These are phyloP conservation scores for Capitulum mitella DNA, from an alignment of 2,888 invertebrate species.

Conservation along the genomic window DNA sequence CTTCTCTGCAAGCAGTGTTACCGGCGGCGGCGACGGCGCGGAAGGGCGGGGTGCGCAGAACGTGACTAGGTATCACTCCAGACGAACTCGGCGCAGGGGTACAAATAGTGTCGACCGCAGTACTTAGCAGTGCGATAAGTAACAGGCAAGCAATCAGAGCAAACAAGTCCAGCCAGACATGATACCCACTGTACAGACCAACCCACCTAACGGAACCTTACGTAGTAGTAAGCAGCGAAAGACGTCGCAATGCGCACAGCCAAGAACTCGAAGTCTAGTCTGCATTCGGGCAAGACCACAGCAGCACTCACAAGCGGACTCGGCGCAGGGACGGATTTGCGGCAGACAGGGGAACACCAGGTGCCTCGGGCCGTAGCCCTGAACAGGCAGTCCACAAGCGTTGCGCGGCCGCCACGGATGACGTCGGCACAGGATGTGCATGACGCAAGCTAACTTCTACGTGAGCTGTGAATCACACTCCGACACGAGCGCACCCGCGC, in stretches of 20 bases:
- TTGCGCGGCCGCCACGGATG: neutral
- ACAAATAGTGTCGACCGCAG: neutral
- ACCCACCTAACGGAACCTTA: neutral
- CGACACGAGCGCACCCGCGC: neutral
- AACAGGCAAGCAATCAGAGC: neutral
- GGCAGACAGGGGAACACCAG: neutral
- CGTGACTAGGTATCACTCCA: too few species aligned
- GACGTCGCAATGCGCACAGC: neutral
- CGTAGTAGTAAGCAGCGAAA: neutral
- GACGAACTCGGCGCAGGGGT: neutral
- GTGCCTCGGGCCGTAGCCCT: neutral
- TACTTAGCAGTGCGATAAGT: neutral
- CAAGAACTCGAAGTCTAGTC: neutral
- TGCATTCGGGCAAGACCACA: neutral
- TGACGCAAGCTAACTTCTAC: neutral
- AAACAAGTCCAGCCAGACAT: neutral
- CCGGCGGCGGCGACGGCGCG: neutral
- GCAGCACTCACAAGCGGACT: constrained; percentile 4
- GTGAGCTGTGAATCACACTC: neutral
- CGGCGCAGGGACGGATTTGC: neutral
- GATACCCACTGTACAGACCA: neutral
- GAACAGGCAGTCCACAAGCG: neutral
- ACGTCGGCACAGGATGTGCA: neutral
- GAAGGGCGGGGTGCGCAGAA: neutral
- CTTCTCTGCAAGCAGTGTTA: constrained; percentile 15